phyloP scores from a whole-genome alignment of 2,797 vertebrate genomes.

The Pagetopsis macropterus region DNA sequence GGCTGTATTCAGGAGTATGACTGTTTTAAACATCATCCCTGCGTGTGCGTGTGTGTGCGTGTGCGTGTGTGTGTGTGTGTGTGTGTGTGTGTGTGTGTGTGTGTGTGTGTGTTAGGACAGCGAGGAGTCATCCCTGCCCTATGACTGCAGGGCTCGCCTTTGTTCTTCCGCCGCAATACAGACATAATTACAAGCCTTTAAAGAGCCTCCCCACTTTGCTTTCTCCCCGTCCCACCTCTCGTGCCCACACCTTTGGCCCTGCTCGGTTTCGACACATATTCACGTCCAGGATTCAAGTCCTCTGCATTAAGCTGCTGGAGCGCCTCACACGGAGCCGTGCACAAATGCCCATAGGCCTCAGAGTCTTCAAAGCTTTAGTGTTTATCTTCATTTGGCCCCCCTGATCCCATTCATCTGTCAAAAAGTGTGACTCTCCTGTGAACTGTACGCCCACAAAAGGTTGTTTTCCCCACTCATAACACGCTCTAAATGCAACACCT shows the following conservation, averaged over 20 bases:
- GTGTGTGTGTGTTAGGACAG: constrained; percentile 77
- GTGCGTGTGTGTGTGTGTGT: constrained; percentile 77
- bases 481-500: constrained; percentile 37
- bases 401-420: constrained; percentile 24
- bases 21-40: constrained; percentile 78
- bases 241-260: constrained; percentile 60
- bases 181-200: constrained; percentile 83
- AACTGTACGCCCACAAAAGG: background rate
- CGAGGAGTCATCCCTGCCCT: constrained; percentile 78
- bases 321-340: constrained; percentile 18
- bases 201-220: constrained; percentile 72
- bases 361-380: constrained; percentile 38
- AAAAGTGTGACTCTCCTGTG: constrained; percentile 15
- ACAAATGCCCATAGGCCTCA: constrained; percentile 19
- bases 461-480: constrained; percentile 30
- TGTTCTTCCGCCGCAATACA: constrained; percentile 80
- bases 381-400: constrained; percentile 18
- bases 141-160: constrained; percentile 83
- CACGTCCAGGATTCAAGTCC: constrained; percentile 43
- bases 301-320: constrained; percentile 37
- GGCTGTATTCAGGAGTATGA: constrained; percentile 68
- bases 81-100: constrained; percentile 81
- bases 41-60: constrained; percentile 72
- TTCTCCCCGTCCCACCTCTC: constrained; percentile 45
- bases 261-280: constrained; percentile 60